A percentile compares a stretch with the other conserved stretches of the same genome.
phyloP scores from a whole-genome alignment of 2,113 vertebrate species.

The Podarcis raffonei region DNA sequence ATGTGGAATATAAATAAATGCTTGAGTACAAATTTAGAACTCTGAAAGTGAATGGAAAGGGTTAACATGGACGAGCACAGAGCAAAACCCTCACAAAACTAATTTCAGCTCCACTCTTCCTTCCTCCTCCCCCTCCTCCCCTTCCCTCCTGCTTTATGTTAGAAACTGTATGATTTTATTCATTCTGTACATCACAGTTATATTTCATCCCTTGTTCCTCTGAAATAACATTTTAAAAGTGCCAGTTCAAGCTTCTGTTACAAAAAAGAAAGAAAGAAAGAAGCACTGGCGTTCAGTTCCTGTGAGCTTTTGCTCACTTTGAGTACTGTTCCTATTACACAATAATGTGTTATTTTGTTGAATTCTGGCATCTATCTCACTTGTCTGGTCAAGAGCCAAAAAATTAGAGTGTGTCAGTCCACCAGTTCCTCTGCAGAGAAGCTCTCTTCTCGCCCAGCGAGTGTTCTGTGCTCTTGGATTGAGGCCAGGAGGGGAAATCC shows the following conservation, averaged over 20 bases:
- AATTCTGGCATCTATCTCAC: conserved; percentile 86
- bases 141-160: conserved; percentile 61
- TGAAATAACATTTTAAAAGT: conserved; percentile 56
- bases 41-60: conserved; percentile 62
- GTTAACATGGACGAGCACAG: conserved; percentile 69
- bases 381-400: conserved; percentile 84
- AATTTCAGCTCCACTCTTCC: conserved; percentile 69
- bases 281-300: conserved; percentile 70
- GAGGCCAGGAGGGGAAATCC: conserved; percentile 91
- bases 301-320: conserved; percentile 73
- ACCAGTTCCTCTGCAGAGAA: conserved; percentile 81
- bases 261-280: background rate
- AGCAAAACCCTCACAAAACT: conserved; percentile 72
- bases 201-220: conserved; percentile 64
- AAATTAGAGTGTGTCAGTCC: conserved; percentile 84
- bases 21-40: conserved; percentile 8
- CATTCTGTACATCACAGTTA: conserved; percentile 54
- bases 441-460: conserved; percentile 83
- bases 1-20: background rate
- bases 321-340: conserved; percentile 82
- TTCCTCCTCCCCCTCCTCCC: conserved; percentile 49
- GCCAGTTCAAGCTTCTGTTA: conserved; percentile 58
- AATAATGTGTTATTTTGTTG: conserved; percentile 88
- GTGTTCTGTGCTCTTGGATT: conserved; percentile 81
- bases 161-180: conserved; percentile 55